These are phyloP conservation scores for Balanococcus diminutus DNA, from an alignment of 2,888 invertebrate species.

Conservation along the genomic window DNA sequence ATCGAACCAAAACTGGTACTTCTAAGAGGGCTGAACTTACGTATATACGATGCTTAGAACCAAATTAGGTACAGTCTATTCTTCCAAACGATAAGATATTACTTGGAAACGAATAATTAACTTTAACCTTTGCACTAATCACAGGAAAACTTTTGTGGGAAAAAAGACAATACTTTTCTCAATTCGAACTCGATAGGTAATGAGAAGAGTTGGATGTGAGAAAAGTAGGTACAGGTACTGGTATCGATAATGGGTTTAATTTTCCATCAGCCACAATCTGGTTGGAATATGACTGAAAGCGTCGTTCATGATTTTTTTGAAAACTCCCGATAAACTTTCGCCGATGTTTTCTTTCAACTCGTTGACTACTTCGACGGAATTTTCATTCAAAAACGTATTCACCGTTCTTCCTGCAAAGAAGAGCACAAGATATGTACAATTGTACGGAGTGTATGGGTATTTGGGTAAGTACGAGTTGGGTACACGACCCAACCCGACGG, in stretches of 20 bases:
- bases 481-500: neutral
- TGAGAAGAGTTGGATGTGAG: constrained; percentile 6
- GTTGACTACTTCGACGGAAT: constrained; percentile 67
- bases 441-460: too few species aligned
- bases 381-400: constrained; percentile 68
- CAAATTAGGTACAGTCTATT: neutral
- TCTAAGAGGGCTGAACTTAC: neutral
- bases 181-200: neutral
- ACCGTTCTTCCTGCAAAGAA: constrained; percentile 65
- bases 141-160: constrained; percentile 33
- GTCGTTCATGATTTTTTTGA: constrained; percentile 67
- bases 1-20: neutral
- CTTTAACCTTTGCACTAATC: constrained; percentile 31
- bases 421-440: too few species aligned
- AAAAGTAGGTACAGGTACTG: neutral
- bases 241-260: constrained; percentile 47
- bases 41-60: neutral
- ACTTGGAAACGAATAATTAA: neutral
- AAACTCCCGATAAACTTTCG: constrained; percentile 65
- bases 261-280: constrained; percentile 64
- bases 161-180: too few species aligned
- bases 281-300: constrained; percentile 67
- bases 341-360: constrained; percentile 67
- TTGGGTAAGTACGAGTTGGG: neutral
- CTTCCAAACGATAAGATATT: neutral